Evolutionary conservation across 2,113 vertebrate genomes (phyloP).

Genomic region (Isichthys henryi): DNA sequence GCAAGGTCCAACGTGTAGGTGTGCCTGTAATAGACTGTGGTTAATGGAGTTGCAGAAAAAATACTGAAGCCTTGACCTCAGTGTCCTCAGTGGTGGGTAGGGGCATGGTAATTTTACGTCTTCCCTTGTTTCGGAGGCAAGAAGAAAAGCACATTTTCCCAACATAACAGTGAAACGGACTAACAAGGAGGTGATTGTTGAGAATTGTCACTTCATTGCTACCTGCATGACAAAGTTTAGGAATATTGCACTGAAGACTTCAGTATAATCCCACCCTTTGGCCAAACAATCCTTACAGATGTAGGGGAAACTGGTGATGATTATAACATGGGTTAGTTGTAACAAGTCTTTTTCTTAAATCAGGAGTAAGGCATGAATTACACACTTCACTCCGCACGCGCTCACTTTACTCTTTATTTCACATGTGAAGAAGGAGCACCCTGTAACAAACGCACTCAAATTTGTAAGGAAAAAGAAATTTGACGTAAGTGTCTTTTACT

Average conservation of each 20-base stretch:
- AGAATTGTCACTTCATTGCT: neutral
- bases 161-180: neutral
- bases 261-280: neutral
- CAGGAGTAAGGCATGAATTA: no score
- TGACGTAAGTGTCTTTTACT: no score
- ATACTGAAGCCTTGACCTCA: neutral
- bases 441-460: no score
- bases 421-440: no score
- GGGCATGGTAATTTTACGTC: neutral
- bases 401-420: no score
- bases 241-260: neutral
- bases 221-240: neutral
- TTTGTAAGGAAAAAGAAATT: no score
- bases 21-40: neutral
- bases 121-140: neutral
- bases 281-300: neutral
- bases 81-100: neutral
- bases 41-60: neutral
- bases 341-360: no score
- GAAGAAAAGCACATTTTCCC: neutral
- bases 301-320: no score
- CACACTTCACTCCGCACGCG: no score
- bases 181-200: neutral
- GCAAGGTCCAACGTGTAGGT: neutral
- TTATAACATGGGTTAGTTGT: no score